Base-by-base conservation (phyloP, 2,888 invertebrate genomes). In the Hydroisotoma schaefferi region DNA sequence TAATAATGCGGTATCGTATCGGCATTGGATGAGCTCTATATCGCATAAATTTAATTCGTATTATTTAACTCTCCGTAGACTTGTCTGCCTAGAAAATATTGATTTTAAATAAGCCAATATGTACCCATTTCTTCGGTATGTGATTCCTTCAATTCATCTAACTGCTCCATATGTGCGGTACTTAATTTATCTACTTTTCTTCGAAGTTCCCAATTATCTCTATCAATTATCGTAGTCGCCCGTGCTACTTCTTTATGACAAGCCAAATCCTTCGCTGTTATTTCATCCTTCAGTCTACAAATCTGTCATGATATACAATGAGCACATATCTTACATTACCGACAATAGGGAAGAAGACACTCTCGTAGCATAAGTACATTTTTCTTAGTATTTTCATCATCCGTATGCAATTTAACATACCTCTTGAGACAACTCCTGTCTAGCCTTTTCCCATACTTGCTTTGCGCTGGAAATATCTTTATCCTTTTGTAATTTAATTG, bases 171-270 rank as follows among this genome's bases (percentile, higher is more conserved):
- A 75, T 88, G 87, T 6, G 81, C 81, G 76, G 86, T 85, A 73
- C 87, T 88, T 57, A 87, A 83, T 76, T 87, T 87, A 74, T 86
- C 84, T 75, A 88, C 80, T 57, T 87, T 81, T 70, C 84, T 80
- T 48, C 88, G 79, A 53, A 87, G 80, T 73, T 88, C 87, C 74
- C 86, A 77, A 48, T 85, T 79, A 74, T 86, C 85, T 77, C 84
- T 81, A 75, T 87, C 87, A 0, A 86, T 83, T 66, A 83, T 83
- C 60, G 85, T 82, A 75, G 84, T 82, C 0, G 83, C 81, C 49
- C 81, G 81, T 0, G 83, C 79, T 48, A 86, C 76, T 56, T 84
- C 85, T 47, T 75, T 76, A 43, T 77, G 76, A 65, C 78, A 78
- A 60, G 76, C 74, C 0, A 81, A 78, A 63, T 88, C 86, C 73